These are phyloP conservation scores for Xenops minutus DNA, from an alignment of 2,797 vertebrate genomes.

Conservation along the genomic window DNA sequence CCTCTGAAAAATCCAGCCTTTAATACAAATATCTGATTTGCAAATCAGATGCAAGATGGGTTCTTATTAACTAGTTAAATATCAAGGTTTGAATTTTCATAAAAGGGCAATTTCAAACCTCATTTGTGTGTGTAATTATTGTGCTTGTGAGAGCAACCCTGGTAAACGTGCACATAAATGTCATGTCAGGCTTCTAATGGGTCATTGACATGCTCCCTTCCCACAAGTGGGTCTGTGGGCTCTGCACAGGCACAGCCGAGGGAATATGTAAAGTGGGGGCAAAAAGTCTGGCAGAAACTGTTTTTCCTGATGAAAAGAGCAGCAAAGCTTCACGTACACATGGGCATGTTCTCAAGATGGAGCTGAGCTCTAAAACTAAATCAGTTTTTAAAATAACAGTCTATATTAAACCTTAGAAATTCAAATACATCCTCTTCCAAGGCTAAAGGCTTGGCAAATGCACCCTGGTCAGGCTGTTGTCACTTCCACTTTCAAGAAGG, in stretches of 20 bases:
- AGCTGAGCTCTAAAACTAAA: not conserved
- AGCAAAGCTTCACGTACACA: not conserved
- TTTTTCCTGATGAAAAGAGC: not conserved
- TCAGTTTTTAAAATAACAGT: not conserved
- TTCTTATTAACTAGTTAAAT: slow-evolving; percentile 53
- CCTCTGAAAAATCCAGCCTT: not conserved
- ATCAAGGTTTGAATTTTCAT: slow-evolving; percentile 58
- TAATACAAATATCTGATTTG: slow-evolving; percentile 9
- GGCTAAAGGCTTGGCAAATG: not conserved
- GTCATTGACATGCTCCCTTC: slow-evolving; percentile 9
- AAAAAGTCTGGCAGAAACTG: not conserved
- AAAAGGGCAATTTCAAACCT: slow-evolving; percentile 65
- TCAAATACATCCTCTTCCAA: not conserved
- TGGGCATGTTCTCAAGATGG: not conserved
- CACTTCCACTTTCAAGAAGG: not conserved
- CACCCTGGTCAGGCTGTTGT: not conserved
- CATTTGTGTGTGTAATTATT: slow-evolving; percentile 63
- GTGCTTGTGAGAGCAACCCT: slow-evolving; percentile 20
- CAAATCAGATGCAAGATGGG: slow-evolving; percentile 8
- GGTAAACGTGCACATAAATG: slow-evolving; percentile 9
- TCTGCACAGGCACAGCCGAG: not conserved
- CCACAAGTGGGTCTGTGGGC: not conserved
- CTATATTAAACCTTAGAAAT: not conserved
- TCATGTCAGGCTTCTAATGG: slow-evolving; percentile 6
- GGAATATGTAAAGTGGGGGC: not conserved